Evolutionary conservation across 2,113 vertebrate genomes (phyloP).

Genomic region (Todiramphus chloris): DNA sequence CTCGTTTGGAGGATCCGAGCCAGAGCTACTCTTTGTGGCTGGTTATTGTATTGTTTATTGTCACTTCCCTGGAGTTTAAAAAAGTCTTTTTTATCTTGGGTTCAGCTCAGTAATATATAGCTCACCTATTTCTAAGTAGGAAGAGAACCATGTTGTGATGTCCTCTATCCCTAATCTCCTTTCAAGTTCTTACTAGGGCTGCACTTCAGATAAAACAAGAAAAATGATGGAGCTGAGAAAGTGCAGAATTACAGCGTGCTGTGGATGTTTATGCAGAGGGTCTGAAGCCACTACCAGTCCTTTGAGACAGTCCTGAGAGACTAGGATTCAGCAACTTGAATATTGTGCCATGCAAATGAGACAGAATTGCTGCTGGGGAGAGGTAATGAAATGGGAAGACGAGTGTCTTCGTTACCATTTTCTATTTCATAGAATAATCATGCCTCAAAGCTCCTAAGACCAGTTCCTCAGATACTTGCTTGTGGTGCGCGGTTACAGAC

Average conservation of each 20-base stretch:
- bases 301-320: background rate
- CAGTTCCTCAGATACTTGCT: background rate
- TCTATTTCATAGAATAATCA: constrained; percentile 21
- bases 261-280: background rate
- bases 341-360: constrained; percentile 16
- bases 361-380: constrained; percentile 23
- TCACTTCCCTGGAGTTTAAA: background rate
- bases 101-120: background rate
- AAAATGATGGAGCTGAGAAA: background rate
- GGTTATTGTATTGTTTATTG: background rate
- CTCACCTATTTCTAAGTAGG: background rate
- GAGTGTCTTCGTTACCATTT: constrained; percentile 29
- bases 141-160: background rate
- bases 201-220: background rate
- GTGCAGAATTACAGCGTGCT: background rate
- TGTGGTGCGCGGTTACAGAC: background rate
- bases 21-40: background rate
- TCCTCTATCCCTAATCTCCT: background rate
- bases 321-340: background rate
- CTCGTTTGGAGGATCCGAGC: background rate
- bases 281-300: background rate
- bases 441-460: constrained; percentile 16
- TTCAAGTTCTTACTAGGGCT: background rate
- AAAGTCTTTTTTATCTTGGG: background rate
- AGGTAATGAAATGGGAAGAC: constrained; percentile 31